A percentile compares a stretch with the other conserved stretches of the same genome.
Conservation (phyloP, 1,140 invertebrate genomes). For the Drosophila nebulosa region DNA sequence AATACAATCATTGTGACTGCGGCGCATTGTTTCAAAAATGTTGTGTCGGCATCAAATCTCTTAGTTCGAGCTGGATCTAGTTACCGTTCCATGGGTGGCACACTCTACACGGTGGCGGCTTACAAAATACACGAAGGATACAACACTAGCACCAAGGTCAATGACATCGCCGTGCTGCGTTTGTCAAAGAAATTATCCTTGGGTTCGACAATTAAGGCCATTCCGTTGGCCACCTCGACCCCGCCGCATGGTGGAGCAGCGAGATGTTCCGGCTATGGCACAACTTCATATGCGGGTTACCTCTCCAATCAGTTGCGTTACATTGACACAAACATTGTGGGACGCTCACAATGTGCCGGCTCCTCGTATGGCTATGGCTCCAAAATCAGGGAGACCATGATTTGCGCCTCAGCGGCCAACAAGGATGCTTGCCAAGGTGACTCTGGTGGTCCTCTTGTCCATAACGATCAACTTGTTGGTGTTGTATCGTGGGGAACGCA, state of each 20-base stretch:
- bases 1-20: conserved; percentile 70
- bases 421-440: conserved; percentile 73
- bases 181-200: conserved; percentile 68
- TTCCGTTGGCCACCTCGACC: conserved; percentile 57
- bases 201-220: conserved; percentile 70
- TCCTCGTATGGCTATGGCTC: conserved; percentile 53
- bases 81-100: conserved; percentile 32
- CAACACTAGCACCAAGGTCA: conserved; percentile 23
- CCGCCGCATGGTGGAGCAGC: conserved; percentile 42
- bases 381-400: conserved; percentile 46
- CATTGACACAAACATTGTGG: conserved; percentile 54
- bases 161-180: conserved; percentile 82
- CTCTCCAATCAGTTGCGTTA: conserved; percentile 39
- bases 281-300: conserved; percentile 13
- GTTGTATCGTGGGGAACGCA: conserved; percentile 54
- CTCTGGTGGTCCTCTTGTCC: conserved; percentile 68
- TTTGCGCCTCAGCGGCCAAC: conserved; percentile 48
- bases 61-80: conserved; percentile 48
- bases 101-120: conserved; percentile 26
- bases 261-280: conserved; percentile 81
- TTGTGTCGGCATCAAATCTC: conserved; percentile 22
- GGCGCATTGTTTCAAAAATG: conserved; percentile 41
- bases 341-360: conserved; percentile 31
- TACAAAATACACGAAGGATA: conserved; percentile 52
- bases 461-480: conserved; percentile 53